phyloP scores from a whole-genome alignment of 2,888 invertebrate species.

The Platycheirus rosarum region DNA sequence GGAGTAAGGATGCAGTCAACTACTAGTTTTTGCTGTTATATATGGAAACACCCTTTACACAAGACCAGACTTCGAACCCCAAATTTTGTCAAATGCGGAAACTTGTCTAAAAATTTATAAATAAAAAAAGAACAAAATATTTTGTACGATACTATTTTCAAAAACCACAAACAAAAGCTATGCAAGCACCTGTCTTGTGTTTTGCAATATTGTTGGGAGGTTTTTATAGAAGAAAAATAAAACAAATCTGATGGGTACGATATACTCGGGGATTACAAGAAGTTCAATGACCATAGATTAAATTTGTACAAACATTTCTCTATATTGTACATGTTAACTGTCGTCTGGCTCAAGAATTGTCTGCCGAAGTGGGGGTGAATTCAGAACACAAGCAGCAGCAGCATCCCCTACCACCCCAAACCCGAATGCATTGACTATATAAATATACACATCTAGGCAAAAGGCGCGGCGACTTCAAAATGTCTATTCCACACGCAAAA shows the following conservation, averaged over 20 bases:
- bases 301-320: conserved; percentile 69
- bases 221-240: conserved; percentile 25
- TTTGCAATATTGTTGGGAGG: conserved; percentile 20
- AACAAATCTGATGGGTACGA: conserved; percentile 64
- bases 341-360: conserved; percentile 74
- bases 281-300: conserved; percentile 81
- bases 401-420: conserved; percentile 66
- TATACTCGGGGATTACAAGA: conserved; percentile 76
- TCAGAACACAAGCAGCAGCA: conserved; percentile 61
- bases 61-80: conserved; percentile 34
- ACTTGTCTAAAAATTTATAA: conserved; percentile 27
- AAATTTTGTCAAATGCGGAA: conserved; percentile 40
- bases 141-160: conserved; percentile 14
- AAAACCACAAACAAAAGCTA: conserved; percentile 21
- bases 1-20: conserved; percentile 68
- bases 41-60: conserved; percentile 55
- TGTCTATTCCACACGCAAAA: conserved; percentile 74
- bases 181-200: conserved; percentile 12
- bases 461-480: conserved; percentile 74
- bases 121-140: conserved; percentile 12
- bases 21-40: conserved; percentile 54
- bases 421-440: conserved; percentile 65
- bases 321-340: conserved; percentile 72
- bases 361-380: conserved; percentile 69
- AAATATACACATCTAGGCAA: conserved; percentile 66